These are phyloP conservation scores for Sebastolobus altivelis DNA, from an alignment of 2,797 vertebrate genomes.

Conservation along the genomic window DNA sequence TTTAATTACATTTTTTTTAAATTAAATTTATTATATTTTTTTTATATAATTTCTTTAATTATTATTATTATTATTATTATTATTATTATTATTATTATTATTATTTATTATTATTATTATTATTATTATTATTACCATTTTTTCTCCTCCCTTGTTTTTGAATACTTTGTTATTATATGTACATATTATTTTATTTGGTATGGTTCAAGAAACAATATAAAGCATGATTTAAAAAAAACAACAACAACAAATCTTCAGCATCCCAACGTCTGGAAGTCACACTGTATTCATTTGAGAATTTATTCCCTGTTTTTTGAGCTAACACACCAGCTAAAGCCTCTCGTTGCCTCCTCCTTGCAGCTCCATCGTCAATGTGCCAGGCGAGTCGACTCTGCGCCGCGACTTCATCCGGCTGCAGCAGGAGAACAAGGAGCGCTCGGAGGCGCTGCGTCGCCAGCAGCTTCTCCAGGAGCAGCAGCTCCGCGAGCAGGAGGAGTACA, in stretches of 20 bases:
- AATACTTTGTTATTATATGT: too few relatives aligned
- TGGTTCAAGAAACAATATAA: too few relatives aligned
- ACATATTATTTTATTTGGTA: too few relatives aligned
- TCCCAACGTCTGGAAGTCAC: not conserved
- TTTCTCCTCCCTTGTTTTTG: too few relatives aligned
- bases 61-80: too few relatives aligned
- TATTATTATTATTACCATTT: too few relatives aligned
- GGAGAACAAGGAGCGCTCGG: constrained; percentile 94
- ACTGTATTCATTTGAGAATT: not conserved
- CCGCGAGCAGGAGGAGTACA: constrained; percentile 92
- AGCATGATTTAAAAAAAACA: too few relatives aligned
- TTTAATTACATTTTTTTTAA: too few relatives aligned
- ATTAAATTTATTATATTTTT: too few relatives aligned
- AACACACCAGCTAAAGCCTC: not conserved
- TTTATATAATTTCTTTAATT: too few relatives aligned
- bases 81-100: too few relatives aligned
- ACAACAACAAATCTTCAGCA: not conserved
- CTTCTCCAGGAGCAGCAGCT: constrained; percentile 90
- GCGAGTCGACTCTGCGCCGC: constrained; percentile 92
- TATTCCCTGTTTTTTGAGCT: not conserved
- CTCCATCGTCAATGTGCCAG: constrained; percentile 88
- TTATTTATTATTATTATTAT: too few relatives aligned
- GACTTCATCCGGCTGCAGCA: constrained; percentile 95
- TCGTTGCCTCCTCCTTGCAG: not conserved
- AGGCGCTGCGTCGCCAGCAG: constrained; percentile 89